A percentile compares a stretch with the other conserved stretches of the same genome.
phyloP scores from a whole-genome alignment of 2,888 invertebrate species.

The Dryadula phaetusa region DNA sequence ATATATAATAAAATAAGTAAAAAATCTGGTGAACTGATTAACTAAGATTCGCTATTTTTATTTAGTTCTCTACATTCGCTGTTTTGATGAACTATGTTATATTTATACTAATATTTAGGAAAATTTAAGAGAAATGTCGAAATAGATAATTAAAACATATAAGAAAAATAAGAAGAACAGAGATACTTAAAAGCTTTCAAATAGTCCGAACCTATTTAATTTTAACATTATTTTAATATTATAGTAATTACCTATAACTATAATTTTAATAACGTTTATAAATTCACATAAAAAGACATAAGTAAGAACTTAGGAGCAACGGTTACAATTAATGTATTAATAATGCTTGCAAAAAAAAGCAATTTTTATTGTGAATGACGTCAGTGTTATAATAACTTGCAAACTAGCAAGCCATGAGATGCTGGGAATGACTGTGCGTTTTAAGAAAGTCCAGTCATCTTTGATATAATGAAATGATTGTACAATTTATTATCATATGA shows the following conservation, averaged over 20 bases:
- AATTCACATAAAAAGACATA: background rate
- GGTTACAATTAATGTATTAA: background rate
- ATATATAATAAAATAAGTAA: too few relatives aligned
- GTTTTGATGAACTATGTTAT: too few relatives aligned
- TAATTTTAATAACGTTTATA: background rate
- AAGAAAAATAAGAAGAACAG: too few relatives aligned
- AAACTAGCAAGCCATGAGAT: background rate
- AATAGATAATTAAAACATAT: too few relatives aligned
- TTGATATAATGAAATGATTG: background rate
- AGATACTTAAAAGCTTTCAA: background rate
- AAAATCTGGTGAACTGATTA: too few relatives aligned
- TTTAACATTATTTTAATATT: too few relatives aligned
- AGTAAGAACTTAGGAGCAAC: background rate
- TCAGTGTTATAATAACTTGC: background rate
- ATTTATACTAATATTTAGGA: background rate
- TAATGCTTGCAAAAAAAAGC: background rate
- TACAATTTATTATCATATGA: constrained; percentile 12
- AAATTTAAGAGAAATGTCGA: background rate
- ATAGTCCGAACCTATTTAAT: background rate
- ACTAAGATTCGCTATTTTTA: too few relatives aligned
- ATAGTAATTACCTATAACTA: background rate
- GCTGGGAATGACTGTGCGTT: constrained; percentile 17
- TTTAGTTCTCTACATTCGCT: too few relatives aligned
- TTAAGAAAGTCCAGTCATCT: constrained; percentile 2
- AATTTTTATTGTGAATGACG: constrained; percentile 13